Evolutionary conservation across 2,888 invertebrate species (phyloP).

Genomic region (Pomacea canaliculata): DNA sequence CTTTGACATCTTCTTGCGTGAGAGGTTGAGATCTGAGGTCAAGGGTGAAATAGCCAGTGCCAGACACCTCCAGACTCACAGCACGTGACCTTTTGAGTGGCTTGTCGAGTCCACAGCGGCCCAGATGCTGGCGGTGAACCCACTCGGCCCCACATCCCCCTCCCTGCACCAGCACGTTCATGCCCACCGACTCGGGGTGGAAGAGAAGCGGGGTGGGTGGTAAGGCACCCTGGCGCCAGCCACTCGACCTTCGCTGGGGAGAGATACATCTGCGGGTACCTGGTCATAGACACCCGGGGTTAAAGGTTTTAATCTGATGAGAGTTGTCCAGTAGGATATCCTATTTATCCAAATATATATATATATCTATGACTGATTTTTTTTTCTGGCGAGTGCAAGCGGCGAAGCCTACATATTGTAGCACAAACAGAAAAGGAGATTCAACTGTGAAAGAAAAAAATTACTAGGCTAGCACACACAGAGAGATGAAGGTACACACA

Average conservation of each 20-base stretch:
- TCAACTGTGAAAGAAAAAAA: no score
- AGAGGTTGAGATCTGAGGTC: background rate
- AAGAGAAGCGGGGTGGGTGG: constrained; percentile 1
- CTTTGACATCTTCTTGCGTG: background rate
- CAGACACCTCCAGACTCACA: background rate
- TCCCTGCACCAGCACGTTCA: background rate
- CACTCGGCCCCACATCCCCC: constrained; percentile 1
- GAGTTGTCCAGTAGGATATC: no score
- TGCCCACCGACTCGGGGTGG: background rate
- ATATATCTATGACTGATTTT: no score
- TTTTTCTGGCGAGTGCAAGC: no score
- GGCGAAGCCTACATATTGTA: no score
- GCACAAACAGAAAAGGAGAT: no score
- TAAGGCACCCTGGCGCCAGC: background rate
- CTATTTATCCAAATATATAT: no score
- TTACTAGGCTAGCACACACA: no score
- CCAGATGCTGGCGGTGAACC: background rate
- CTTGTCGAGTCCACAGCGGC: constrained; percentile 1
- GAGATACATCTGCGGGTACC: background rate
- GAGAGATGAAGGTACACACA: no score
- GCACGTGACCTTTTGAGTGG: background rate
- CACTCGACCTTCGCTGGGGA: background rate
- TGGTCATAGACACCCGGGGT: background rate
- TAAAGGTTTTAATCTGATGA: no score
- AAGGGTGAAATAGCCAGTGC: constrained; percentile 8